Evolutionary conservation across 2,797 vertebrate species (phyloP).

Genomic region (Alcedo atthis): DNA sequence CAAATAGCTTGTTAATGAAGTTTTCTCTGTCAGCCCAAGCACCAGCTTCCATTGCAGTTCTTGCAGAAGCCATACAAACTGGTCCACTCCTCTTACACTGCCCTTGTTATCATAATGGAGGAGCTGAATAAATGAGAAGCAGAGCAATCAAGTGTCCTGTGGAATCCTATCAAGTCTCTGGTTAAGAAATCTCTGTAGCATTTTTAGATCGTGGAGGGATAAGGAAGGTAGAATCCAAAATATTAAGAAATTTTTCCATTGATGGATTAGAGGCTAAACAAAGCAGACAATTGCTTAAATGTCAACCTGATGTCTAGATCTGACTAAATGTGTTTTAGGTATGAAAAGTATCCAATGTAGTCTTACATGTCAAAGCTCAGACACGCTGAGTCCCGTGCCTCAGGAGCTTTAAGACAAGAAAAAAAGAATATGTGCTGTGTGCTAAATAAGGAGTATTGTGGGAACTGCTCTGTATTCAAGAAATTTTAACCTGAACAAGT

Average conservation of each 20-base stretch:
- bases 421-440: not conserved
- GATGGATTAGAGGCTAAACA: not conserved
- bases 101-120: not conserved
- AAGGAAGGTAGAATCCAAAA: not conserved
- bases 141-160: not conserved
- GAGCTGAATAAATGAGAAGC: not conserved
- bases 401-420: not conserved
- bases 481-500: not conserved
- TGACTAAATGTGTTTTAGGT: not conserved
- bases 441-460: not conserved
- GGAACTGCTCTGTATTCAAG: not conserved
- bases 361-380: not conserved
- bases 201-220: not conserved
- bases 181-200: not conserved
- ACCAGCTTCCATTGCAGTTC: not conserved
- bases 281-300: not conserved
- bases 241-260: not conserved
- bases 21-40: not conserved
- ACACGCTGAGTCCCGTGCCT: not conserved
- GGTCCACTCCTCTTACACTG: not conserved
- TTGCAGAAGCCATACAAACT: not conserved
- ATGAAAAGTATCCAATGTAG: not conserved
- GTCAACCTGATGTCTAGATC: not conserved
- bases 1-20: conserved; percentile 11
- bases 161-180: not conserved